Conservation (phyloP, 2,888 invertebrate genomes). For the Amphipyra berbera region DNA sequence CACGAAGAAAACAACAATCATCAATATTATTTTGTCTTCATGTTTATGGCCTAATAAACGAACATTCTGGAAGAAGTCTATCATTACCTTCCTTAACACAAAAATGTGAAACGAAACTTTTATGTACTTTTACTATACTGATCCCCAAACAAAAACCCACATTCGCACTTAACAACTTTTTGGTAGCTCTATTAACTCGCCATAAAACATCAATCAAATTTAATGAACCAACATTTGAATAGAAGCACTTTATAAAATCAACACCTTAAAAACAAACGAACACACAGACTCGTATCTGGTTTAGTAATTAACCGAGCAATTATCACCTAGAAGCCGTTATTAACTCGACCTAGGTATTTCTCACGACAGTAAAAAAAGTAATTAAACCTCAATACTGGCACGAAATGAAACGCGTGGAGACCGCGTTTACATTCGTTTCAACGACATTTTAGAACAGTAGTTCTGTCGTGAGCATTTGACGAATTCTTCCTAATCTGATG, state of each 20-base stretch:
- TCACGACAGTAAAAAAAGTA: conserved; percentile 64
- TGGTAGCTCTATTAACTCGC: conserved; percentile 41
- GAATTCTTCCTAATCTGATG: conserved; percentile 36
- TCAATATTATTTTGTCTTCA: conserved; percentile 15
- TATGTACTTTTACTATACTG: conserved; percentile 9
- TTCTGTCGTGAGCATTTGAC: conserved; percentile 34
- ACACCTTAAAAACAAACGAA: conserved; percentile 55
- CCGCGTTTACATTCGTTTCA: conserved; percentile 31
- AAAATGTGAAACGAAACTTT: neutral
- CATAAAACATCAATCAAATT: conserved; percentile 52
- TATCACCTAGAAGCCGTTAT: conserved; percentile 66
- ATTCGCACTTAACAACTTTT: conserved; percentile 30
- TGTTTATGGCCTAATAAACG: neutral
- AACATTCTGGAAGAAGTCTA: neutral
- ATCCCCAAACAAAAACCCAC: conserved; percentile 15
- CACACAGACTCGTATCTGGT: conserved; percentile 46
- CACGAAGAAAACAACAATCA: conserved; percentile 49
- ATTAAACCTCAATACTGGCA: conserved; percentile 59
- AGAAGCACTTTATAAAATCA: conserved; percentile 54
- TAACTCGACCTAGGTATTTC: conserved; percentile 62
- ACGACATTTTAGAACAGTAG: conserved; percentile 33
- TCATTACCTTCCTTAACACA: neutral
- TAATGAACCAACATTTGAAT: conserved; percentile 52
- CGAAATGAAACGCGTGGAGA: conserved; percentile 47
- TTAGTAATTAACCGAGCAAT: conserved; percentile 61